A percentile compares a stretch with the other conserved stretches of the same genome.
Evolutionary conservation across 2,797 vertebrate genomes (phyloP).

Genomic region (Clarias pachynema): DNA sequence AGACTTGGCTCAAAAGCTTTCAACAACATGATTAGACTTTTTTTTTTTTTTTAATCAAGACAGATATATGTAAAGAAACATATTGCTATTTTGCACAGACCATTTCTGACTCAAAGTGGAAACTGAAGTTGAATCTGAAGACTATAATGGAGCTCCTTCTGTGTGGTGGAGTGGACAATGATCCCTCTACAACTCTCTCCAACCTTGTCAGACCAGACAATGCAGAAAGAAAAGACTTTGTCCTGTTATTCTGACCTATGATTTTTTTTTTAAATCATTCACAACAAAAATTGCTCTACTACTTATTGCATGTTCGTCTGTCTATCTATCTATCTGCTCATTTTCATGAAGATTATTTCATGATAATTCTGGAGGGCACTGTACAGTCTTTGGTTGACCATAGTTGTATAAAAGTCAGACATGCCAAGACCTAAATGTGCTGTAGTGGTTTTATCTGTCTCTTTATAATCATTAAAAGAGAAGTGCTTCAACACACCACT

Average conservation of each 20-base stretch:
- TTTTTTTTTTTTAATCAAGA: background rate
- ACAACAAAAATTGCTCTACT: background rate
- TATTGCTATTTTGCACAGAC: background rate
- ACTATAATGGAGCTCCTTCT: background rate
- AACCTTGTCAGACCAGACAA: background rate
- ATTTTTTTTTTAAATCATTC: background rate
- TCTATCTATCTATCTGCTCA: background rate
- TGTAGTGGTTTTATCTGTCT: slow-evolving; percentile 7
- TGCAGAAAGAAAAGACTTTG: background rate
- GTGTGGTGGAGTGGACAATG: background rate
- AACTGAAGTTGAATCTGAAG: background rate
- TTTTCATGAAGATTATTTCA: background rate
- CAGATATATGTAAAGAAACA: background rate
- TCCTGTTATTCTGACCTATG: background rate
- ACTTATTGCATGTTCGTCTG: background rate
- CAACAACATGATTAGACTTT: background rate
- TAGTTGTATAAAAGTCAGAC: background rate
- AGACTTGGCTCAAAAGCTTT: background rate
- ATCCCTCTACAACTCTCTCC: background rate
- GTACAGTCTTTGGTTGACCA: background rate
- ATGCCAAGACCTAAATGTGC: slow-evolving; percentile 20
- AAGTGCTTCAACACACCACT: background rate
- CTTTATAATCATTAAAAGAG: slow-evolving; percentile 1
- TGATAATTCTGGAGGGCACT: background rate
- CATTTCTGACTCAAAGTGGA: background rate